Conservation (phyloP, 2,797 vertebrate genomes). For the Sebastes kiyomatsui region DNA sequence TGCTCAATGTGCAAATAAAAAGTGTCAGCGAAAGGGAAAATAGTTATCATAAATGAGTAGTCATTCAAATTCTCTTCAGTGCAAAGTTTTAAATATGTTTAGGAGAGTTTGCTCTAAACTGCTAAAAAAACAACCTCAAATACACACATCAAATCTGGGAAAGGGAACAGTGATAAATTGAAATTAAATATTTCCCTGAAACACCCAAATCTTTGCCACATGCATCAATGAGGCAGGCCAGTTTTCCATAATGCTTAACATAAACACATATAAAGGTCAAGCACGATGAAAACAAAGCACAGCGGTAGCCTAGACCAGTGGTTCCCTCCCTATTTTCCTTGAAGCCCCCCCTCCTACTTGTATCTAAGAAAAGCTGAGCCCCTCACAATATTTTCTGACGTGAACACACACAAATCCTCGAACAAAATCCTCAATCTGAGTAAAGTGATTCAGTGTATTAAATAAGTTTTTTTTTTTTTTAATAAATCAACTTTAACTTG, state of each 20-base stretch:
- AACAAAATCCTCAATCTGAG: too few species aligned
- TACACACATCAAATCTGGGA: neutral
- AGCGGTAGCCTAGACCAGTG: neutral
- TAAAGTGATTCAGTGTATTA: too few species aligned
- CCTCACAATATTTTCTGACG: too few species aligned
- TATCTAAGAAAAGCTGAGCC: too few species aligned
- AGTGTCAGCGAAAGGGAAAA: neutral
- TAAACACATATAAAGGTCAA: neutral
- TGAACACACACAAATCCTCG: too few species aligned
- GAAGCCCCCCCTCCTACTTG: too few species aligned
- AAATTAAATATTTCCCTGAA: slow-evolving; percentile 13
- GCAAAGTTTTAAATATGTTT: slow-evolving; percentile 30
- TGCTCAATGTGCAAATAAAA: slow-evolving; percentile 5
- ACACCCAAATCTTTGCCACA: slow-evolving; percentile 6
- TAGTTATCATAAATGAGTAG: neutral
- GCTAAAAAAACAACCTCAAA: neutral
- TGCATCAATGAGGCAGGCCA: slow-evolving; percentile 11
- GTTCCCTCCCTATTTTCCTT: too few species aligned
- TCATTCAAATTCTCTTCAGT: slow-evolving; percentile 18
- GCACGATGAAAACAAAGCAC: neutral
- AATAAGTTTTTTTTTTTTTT: too few species aligned
- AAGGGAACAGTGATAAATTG: neutral
- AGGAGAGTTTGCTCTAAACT: neutral
- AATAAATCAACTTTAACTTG: too few species aligned
- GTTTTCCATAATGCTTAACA: neutral